phyloP scores from a whole-genome alignment of 1,140 invertebrate genomes.

The Antheraea mylitta region DNA sequence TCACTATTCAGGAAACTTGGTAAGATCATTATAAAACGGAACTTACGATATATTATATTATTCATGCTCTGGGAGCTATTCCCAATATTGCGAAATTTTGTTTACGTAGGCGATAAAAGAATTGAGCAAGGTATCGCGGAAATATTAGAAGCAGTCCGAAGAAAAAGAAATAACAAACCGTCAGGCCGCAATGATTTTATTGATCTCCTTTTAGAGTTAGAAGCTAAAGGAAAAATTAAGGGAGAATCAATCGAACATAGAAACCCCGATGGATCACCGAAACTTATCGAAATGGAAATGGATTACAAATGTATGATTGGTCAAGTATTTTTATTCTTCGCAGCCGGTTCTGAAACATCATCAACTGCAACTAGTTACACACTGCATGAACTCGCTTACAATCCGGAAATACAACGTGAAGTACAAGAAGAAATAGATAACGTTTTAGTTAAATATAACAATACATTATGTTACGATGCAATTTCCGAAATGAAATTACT shows the following conservation, averaged over 20 bases:
- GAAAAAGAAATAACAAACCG: conserved; percentile 57
- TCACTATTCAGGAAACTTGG: conserved; percentile 74
- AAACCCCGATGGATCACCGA: too few relatives aligned
- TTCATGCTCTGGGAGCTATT: conserved; percentile 26
- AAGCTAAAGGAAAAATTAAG: conserved; percentile 38
- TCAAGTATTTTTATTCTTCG: too few relatives aligned
- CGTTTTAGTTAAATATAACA: conserved; percentile 69
- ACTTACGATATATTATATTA: conserved; percentile 6
- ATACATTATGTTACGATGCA: conserved; percentile 79
- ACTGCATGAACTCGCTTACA: conserved; percentile 51
- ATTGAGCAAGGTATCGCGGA: conserved; percentile 47
- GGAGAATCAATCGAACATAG: conserved; percentile 59
- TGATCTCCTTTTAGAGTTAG: conserved; percentile 78
- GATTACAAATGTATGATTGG: too few relatives aligned
- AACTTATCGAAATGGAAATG: too few relatives aligned
- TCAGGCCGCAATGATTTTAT: conserved; percentile 77
- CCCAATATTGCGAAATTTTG: conserved; percentile 23
- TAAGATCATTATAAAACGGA: conserved; percentile 35
- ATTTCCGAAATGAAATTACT: conserved; percentile 80
- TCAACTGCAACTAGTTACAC: too few relatives aligned
- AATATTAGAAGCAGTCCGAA: conserved; percentile 50
- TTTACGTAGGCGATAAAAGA: conserved; percentile 27
- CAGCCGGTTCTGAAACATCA: too few relatives aligned
- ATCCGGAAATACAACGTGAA: conserved; percentile 73
- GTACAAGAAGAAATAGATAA: conserved; percentile 70